Percentiles rank a stretch among this genome's conserved stretches.
phyloP scores from a whole-genome alignment of 2,113 vertebrate genomes.

The Alethe diademata region DNA sequence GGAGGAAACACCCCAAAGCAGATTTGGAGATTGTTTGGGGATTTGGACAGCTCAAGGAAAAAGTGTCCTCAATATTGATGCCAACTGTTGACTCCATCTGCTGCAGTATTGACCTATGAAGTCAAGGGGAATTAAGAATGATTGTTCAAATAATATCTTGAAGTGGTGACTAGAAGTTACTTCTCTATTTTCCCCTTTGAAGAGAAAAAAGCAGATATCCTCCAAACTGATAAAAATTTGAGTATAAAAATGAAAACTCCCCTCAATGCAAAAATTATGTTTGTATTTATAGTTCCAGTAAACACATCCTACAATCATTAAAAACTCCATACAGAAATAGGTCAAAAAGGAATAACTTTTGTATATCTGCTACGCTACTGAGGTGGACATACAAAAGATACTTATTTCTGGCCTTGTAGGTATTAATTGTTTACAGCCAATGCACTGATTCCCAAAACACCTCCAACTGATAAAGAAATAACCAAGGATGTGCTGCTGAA shows the following conservation, averaged over 20 bases:
- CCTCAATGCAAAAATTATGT: neutral
- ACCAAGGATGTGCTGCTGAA: neutral
- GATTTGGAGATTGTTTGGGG: neutral
- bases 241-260: constrained; percentile 6
- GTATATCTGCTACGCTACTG: neutral
- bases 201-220: neutral
- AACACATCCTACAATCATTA: neutral
- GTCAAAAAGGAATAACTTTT: neutral
- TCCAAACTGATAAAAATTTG: neutral
- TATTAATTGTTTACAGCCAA: neutral
- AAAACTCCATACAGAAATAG: neutral
- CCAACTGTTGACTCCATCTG: constrained; percentile 33
- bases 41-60: neutral
- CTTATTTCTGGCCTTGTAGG: neutral
- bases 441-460: neutral
- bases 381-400: neutral
- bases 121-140: constrained; percentile 24
- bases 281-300: neutral
- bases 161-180: constrained; percentile 15
- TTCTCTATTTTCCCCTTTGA: neutral
- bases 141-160: constrained; percentile 26
- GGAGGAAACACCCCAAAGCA: neutral
- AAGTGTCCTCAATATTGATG: neutral
- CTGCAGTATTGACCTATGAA: neutral
- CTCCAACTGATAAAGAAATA: neutral